Base-by-base conservation (phyloP, 1,140 invertebrate genomes). In the Pseudomyrmex flavicornis region DNA sequence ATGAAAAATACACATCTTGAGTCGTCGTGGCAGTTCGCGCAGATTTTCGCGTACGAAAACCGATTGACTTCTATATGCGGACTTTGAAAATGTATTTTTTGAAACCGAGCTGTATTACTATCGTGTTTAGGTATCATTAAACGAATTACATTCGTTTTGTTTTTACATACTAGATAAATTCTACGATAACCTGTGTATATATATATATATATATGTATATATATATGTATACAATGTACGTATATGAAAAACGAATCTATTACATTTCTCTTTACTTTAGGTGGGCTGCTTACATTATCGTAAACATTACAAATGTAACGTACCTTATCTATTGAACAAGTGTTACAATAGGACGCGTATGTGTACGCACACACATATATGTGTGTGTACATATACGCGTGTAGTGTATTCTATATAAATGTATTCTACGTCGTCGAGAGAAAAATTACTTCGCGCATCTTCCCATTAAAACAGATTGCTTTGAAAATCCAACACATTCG, bases 221-320 rank as follows among this genome's bases (percentile, higher is more conserved):
- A 26, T 26, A 26, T 26, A 26, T 26, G 3, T 26, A 26, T 3
- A 26, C 26, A 66, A 66, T 79, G 54, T 70, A 58, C 2, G 66
- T 79, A 54, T 94, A 93, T 92, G 92, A 92, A 93, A 93, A 93
- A 93, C 90, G 91, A 92, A 93, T 92, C 90, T 93, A 92, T 92
- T 91, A 91, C 90, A 93, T 83, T 72, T 90, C 92, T 86, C 91
- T 91, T 56, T 91, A 93, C 90, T 90, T 91, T 93, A 93, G 93
- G 91, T 93, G 91, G 92, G 93, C 92, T 92, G 87, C 89, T 93
- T 94, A 93, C 86, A 89, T 90, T 91, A 93, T 91, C 87, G 85
- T 91, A 93, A 35, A 90, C 83, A 87, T 85, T 91, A 90, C 83
- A 84, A 35, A 86, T 80, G 82, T 90, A 89, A 82, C 79, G 77